phyloP scores from a whole-genome alignment of 1,140 invertebrate genomes.

The Samia ricini region DNA sequence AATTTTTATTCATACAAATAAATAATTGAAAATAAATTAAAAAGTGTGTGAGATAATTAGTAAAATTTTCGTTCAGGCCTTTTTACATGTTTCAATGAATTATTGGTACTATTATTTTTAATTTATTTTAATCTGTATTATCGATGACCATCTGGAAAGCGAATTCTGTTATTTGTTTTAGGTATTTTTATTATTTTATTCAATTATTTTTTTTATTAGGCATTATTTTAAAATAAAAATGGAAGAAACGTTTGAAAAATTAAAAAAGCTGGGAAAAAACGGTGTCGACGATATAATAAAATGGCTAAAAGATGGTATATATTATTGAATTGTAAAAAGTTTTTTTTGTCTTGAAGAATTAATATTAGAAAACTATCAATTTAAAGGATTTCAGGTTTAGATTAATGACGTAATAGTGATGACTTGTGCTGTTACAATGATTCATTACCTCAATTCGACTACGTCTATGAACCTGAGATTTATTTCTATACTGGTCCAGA shows the following conservation, averaged over 20 bases:
- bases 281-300: conserved; percentile 37
- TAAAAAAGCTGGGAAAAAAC: conserved; percentile 36
- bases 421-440: too few species aligned
- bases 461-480: too few species aligned
- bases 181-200: background rate
- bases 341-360: background rate
- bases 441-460: too few species aligned
- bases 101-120: too few species aligned
- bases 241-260: conserved; percentile 43
- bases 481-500: too few species aligned
- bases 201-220: background rate
- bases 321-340: conserved; percentile 12
- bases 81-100: too few species aligned
- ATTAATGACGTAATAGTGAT: too few species aligned
- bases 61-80: too few species aligned
- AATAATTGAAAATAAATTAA: too few species aligned
- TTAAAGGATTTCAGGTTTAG: too few species aligned
- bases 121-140: background rate
- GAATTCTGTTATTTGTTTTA: background rate
- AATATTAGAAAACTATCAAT: background rate
- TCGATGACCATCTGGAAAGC: background rate
- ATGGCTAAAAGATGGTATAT: conserved; percentile 55
- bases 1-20: too few species aligned
- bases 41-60: too few species aligned
- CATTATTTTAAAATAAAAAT: conserved; percentile 17